These are phyloP conservation scores for Phataginus tetradactyla DNA, from an alignment of 2,797 vertebrate species.

Conservation along the genomic window DNA sequence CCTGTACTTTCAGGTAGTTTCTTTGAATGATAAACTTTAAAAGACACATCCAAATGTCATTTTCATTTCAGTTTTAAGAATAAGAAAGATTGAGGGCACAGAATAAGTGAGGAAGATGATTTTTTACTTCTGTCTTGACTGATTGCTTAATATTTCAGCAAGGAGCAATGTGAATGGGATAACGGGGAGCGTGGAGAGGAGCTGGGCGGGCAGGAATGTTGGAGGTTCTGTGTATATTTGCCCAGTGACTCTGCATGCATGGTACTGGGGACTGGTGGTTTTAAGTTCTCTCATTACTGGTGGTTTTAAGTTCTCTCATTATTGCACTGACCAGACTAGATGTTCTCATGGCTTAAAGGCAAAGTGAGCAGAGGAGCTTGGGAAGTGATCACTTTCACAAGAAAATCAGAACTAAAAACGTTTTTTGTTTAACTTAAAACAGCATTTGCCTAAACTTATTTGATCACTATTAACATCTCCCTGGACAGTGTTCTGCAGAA, in stretches of 20 bases:
- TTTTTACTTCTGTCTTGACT: not conserved
- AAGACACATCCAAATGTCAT: constrained; percentile 48
- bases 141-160: not conserved
- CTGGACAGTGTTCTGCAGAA: not conserved
- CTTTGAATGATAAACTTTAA: constrained; percentile 32
- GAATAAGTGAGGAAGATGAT: not conserved
- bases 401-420: not conserved
- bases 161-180: not conserved
- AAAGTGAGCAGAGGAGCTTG: not conserved
- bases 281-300: not conserved
- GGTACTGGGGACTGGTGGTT: not conserved
- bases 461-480: not conserved
- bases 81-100: not conserved
- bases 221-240: not conserved
- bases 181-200: not conserved
- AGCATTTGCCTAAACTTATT: not conserved
- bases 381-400: not conserved
- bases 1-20: not conserved
- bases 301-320: not conserved
- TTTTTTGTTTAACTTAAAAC: not conserved
- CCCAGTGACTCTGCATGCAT: not conserved
- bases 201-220: not conserved
- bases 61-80: constrained; percentile 35
- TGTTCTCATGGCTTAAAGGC: not conserved
- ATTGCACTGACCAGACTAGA: not conserved